phyloP scores from a whole-genome alignment of 2,113 vertebrate species.

The Proteles cristata region DNA sequence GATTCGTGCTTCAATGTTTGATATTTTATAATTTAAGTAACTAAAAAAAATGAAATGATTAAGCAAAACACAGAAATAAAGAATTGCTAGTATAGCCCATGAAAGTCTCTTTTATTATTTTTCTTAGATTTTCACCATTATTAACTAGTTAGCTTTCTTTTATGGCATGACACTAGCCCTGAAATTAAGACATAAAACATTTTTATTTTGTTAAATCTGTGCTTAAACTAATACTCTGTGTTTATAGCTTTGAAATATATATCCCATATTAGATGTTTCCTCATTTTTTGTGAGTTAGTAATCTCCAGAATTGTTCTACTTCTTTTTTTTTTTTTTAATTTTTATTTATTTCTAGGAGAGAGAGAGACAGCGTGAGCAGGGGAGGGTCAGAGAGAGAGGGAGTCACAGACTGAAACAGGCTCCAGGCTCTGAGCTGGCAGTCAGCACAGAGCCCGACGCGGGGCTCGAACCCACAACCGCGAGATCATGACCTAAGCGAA shows the following conservation, averaged over 20 bases:
- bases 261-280: background rate
- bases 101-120: background rate
- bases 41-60: background rate
- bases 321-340: no score
- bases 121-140: background rate
- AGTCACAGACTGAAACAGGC: no score
- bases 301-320: background rate
- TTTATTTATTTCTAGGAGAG: no score
- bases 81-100: background rate
- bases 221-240: background rate
- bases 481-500: no score
- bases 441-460: no score
- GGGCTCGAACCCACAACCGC: no score
- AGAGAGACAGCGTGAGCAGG: no score
- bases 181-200: background rate
- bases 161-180: background rate
- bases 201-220: background rate
- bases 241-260: constrained; percentile 12
- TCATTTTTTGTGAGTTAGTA: background rate
- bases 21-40: background rate
- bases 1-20: background rate
- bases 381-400: no score
- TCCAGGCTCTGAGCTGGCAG: no score
- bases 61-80: background rate
- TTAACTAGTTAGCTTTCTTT: background rate